These are phyloP conservation scores for Cotesia congregata DNA, from an alignment of 2,888 invertebrate genomes.

Conservation along the genomic window DNA sequence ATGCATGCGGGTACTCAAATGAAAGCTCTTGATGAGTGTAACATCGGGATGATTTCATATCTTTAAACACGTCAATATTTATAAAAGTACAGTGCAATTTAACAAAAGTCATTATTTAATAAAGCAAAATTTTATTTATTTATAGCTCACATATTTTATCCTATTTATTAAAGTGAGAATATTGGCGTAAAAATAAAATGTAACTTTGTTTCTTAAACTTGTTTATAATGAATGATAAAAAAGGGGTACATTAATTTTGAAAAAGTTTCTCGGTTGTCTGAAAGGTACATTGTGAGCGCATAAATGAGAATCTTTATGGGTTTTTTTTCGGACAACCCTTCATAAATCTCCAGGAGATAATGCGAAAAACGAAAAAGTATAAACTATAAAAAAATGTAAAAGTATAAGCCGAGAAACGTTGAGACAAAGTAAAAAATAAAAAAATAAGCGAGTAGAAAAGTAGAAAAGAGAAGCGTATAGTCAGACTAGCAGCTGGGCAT, in stretches of 20 bases:
- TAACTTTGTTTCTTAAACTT: constrained; percentile 16
- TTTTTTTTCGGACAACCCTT: constrained; percentile 36
- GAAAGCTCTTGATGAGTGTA: too few species aligned
- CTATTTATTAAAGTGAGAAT: too few species aligned
- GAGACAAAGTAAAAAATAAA: constrained; percentile 21
- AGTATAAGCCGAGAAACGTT: constrained; percentile 16
- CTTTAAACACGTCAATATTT: too few species aligned
- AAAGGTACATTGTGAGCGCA: constrained; percentile 28
- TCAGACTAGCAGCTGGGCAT: constrained; percentile 21
- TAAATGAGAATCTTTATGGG: constrained; percentile 45
- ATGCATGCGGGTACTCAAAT: too few species aligned
- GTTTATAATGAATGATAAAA: constrained; percentile 20
- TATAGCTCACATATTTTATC: too few species aligned
- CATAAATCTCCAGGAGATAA: constrained; percentile 35
- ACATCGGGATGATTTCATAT: too few species aligned
- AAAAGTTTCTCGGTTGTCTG: constrained; percentile 31
- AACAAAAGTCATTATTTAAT: too few species aligned
- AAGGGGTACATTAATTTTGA: constrained; percentile 37
- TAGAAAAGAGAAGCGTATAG: constrained; percentile 26
- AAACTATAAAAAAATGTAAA: constrained; percentile 16
- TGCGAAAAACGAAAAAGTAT: constrained; percentile 19
- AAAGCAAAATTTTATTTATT: too few species aligned
- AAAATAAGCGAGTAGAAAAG: constrained; percentile 20
- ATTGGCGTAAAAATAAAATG: too few species aligned
- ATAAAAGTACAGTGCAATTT: too few species aligned